phyloP scores from a whole-genome alignment of 2,113 vertebrate genomes.

The Cyprichromis sp. region DNA sequence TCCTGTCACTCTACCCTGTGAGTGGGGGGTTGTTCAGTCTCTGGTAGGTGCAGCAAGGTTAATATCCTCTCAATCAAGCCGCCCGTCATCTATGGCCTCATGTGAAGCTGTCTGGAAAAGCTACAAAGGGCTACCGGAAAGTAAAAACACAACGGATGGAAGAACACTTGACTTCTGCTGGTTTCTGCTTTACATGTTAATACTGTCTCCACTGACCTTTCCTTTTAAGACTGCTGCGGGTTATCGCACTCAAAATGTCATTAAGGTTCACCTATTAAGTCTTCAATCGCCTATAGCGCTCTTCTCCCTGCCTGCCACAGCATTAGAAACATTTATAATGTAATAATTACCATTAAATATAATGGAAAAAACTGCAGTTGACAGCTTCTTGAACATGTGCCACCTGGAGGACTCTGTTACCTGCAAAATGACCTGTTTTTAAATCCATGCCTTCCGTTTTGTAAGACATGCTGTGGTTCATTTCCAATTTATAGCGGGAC shows the following conservation, averaged over 20 bases:
- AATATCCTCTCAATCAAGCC: not conserved
- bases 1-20: not conserved
- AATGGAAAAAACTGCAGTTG: not conserved
- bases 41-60: conserved; percentile 9
- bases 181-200: not conserved
- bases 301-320: not conserved
- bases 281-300: not conserved
- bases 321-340: not conserved
- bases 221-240: not conserved
- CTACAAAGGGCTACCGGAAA: not conserved
- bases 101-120: not conserved
- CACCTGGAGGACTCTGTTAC: not conserved
- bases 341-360: conserved; percentile 8
- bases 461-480: not conserved
- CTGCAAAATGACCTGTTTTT: not conserved
- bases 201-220: not conserved
- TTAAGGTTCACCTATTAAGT: not conserved
- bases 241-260: not conserved
- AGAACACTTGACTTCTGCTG: not conserved
- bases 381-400: not conserved
- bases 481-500: not conserved
- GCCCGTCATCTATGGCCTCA: not conserved
- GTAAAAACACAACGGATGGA: not conserved
- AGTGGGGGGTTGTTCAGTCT: not conserved
- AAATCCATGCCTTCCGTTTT: not conserved